Evolutionary conservation across 2,888 invertebrate species (phyloP).

Genomic region (Sarcophaga variegata): DNA sequence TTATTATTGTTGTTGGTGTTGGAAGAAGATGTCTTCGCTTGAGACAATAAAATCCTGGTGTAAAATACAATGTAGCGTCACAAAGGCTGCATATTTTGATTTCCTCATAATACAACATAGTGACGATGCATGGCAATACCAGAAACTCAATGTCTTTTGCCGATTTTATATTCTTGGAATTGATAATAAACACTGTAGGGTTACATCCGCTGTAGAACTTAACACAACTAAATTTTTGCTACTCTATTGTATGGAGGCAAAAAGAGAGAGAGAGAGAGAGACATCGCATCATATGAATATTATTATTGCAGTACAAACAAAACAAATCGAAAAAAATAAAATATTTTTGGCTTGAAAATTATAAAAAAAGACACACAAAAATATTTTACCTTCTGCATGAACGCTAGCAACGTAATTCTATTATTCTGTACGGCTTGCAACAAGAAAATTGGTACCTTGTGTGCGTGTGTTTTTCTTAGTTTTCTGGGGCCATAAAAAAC

Average conservation of each 20-base stretch:
- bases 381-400: conserved; percentile 68
- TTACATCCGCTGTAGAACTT: conserved; percentile 60
- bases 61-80: conserved; percentile 61
- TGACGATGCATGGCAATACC: too few relatives aligned
- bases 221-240: background rate
- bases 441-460: conserved; percentile 59
- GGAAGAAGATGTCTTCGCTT: conserved; percentile 14
- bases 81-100: conserved; percentile 55
- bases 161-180: conserved; percentile 56
- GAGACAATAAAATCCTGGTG: conserved; percentile 62
- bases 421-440: conserved; percentile 8
- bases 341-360: conserved; percentile 65
- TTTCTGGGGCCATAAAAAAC: conserved; percentile 58
- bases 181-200: conserved; percentile 69
- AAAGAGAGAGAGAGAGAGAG: background rate
- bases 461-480: background rate
- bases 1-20: background rate
- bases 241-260: background rate
- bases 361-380: conserved; percentile 24
- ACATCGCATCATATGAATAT: conserved; percentile 30
- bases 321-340: conserved; percentile 31
- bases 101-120: conserved; percentile 33
- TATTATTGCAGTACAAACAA: conserved; percentile 50
- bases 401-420: conserved; percentile 50
- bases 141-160: conserved; percentile 47